Conservation (phyloP, 2,888 invertebrate species). For the Fragum sueziense region DNA sequence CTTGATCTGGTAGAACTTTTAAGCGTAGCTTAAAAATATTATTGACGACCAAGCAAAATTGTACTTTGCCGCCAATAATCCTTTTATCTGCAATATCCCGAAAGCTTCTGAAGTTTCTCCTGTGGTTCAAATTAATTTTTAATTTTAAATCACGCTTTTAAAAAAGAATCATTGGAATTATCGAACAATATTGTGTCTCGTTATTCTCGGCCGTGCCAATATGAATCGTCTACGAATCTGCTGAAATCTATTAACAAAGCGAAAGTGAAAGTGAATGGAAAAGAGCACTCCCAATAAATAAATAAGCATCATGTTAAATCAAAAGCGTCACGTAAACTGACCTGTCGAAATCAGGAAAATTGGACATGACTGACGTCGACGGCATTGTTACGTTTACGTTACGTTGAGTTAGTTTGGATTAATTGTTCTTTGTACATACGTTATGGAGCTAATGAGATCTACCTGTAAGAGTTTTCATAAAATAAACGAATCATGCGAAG, state of each 20-base stretch:
- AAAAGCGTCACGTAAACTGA: neutral
- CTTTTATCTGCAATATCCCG: too few relatives aligned
- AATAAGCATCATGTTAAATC: neutral
- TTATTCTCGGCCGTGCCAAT: neutral
- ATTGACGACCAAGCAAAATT: too few relatives aligned
- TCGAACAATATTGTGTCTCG: neutral
- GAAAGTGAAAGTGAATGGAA: neutral
- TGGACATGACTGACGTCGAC: constrained; percentile 32
- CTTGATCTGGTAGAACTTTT: too few relatives aligned
- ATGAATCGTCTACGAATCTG: neutral
- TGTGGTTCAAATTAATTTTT: too few relatives aligned
- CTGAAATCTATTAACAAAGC: neutral
- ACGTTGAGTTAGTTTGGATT: neutral
- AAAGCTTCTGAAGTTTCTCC: too few relatives aligned
- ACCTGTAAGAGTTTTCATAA: neutral
- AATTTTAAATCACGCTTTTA: too few relatives aligned
- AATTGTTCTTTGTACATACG: neutral
- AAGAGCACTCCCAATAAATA: neutral
- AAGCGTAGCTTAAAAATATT: too few relatives aligned
- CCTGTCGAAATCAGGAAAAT: constrained; percentile 41
- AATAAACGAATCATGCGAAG: neutral
- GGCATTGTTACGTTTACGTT: constrained; percentile 31
- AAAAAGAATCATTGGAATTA: neutral
- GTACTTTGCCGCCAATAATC: too few relatives aligned
- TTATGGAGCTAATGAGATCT: neutral